A percentile compares a stretch with the other conserved stretches of the same genome.
Evolutionary conservation across 2,797 vertebrate genomes (phyloP).

Genomic region (Labeo calbasu): DNA sequence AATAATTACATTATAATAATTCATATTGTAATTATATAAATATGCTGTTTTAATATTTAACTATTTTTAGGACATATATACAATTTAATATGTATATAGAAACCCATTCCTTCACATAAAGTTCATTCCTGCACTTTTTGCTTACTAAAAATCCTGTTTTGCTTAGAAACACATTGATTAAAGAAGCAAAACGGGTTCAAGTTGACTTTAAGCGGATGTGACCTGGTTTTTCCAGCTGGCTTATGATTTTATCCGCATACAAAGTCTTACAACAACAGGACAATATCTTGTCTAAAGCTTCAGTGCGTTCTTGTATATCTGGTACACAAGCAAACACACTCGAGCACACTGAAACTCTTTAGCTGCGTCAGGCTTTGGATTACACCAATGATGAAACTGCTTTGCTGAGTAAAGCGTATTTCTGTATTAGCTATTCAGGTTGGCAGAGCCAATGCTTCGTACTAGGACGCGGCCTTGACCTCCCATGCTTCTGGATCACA

Average conservation of each 20-base stretch:
- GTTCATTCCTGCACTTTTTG: background rate
- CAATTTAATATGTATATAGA: too few relatives aligned
- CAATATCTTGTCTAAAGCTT: slow-evolving; percentile 20
- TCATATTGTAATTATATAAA: background rate
- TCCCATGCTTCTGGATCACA: slow-evolving; percentile 12
- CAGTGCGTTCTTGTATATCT: slow-evolving; percentile 20
- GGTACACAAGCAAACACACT: slow-evolving; percentile 1
- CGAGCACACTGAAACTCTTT: slow-evolving; percentile 12
- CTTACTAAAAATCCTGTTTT: background rate
- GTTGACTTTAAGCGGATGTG: background rate
- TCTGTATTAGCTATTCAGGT: slow-evolving; percentile 30
- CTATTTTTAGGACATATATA: too few relatives aligned
- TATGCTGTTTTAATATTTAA: background rate
- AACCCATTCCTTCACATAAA: background rate
- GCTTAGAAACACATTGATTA: background rate
- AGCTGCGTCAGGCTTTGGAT: slow-evolving; percentile 43
- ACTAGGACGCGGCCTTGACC: slow-evolving; percentile 9
- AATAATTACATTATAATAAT: background rate
- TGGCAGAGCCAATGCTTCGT: slow-evolving; percentile 20
- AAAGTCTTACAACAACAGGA: slow-evolving; percentile 23
- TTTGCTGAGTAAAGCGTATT: slow-evolving; percentile 49
- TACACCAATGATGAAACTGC: slow-evolving; percentile 39
- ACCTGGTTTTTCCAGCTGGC: background rate
- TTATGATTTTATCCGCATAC: background rate
- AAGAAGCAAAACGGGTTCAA: background rate